Percentiles rank a stretch among this genome's conserved stretches.
Evolutionary conservation across 2,797 vertebrate genomes (phyloP).

Genomic region (Muscicapa comitata): DNA sequence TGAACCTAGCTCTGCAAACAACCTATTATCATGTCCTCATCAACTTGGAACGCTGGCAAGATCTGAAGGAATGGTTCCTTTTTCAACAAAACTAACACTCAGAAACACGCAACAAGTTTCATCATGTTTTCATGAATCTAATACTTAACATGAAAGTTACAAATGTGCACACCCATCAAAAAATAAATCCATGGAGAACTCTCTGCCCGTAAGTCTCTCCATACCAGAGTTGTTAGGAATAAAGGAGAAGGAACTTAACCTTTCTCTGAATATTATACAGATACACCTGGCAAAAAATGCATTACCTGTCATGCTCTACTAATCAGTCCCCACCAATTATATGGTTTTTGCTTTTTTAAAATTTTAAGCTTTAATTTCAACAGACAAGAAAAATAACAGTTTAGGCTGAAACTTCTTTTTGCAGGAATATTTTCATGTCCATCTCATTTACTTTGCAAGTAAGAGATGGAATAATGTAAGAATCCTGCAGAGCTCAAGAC

Average conservation of each 20-base stretch:
- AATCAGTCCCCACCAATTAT: background rate
- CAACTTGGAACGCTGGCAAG: background rate
- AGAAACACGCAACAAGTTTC: background rate
- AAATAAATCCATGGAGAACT: accelerated
- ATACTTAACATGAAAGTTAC: background rate
- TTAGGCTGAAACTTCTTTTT: background rate
- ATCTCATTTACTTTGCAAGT: background rate
- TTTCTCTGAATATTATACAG: background rate
- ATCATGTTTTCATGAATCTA: background rate
- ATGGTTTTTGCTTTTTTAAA: background rate
- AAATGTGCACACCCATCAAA: background rate
- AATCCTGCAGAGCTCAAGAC: background rate
- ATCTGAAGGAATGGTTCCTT: background rate
- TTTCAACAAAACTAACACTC: background rate
- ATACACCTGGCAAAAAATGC: background rate
- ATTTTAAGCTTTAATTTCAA: background rate
- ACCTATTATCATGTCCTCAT: background rate
- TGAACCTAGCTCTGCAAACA: background rate
- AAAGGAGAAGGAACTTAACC: background rate
- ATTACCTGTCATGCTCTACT: background rate
- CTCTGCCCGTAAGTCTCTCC: background rate
- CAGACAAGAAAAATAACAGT: background rate
- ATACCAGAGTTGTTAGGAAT: background rate
- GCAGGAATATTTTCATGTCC: background rate
- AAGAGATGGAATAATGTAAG: background rate